Percentiles rank a stretch among this genome's conserved stretches.
phyloP scores from a whole-genome alignment of 2,888 invertebrate genomes.

The Laothoe populi region DNA sequence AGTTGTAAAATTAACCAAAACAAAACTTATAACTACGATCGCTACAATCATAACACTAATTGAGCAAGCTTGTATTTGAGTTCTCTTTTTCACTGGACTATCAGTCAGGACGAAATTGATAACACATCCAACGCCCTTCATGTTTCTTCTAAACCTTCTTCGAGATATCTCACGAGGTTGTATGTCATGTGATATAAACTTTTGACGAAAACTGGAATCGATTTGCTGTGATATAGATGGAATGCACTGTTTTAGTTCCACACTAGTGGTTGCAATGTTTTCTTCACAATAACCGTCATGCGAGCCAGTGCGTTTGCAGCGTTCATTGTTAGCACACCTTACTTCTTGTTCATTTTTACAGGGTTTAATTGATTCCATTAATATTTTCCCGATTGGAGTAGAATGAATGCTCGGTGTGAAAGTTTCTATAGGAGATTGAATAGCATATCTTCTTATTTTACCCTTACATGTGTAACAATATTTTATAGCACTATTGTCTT shows the following conservation, averaged over 20 bases:
- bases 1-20: conserved; percentile 80
- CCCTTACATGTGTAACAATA: conserved; percentile 76
- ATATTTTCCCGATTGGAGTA: conserved; percentile 63
- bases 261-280: conserved; percentile 43
- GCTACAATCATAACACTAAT: conserved; percentile 82
- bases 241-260: conserved; percentile 60
- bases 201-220: conserved; percentile 70
- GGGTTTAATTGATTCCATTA: conserved; percentile 30
- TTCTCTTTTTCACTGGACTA: conserved; percentile 75
- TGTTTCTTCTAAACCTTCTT: conserved; percentile 74
- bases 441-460: conserved; percentile 77
- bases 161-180: conserved; percentile 56
- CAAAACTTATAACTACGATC: conserved; percentile 78
- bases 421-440: conserved; percentile 56
- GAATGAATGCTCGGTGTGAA: conserved; percentile 73
- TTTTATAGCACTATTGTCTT: conserved; percentile 61
- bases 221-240: conserved; percentile 77
- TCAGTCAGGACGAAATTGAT: conserved; percentile 75
- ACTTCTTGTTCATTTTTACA: conserved; percentile 43
- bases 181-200: conserved; percentile 69
- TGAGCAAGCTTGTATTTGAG: conserved; percentile 82
- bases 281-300: conserved; percentile 44
- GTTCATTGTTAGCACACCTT: conserved; percentile 45
- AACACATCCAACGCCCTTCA: conserved; percentile 77
- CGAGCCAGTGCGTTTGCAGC: conserved; percentile 44